phyloP scores from a whole-genome alignment of 1,140 invertebrate species.

The Apis florea region DNA sequence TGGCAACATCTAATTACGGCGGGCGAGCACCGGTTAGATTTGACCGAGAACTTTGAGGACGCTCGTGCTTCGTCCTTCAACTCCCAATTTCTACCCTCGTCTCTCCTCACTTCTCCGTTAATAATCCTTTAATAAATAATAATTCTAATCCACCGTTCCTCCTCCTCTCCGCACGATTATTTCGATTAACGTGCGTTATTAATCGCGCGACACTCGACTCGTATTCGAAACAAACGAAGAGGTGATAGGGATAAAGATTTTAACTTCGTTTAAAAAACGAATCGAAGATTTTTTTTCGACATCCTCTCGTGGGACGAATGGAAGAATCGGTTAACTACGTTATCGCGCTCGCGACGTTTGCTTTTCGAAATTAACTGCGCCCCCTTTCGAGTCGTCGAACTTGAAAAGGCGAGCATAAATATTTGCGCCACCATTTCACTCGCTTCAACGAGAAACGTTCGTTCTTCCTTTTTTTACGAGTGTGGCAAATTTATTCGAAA shows the following conservation, averaged over 20 bases:
- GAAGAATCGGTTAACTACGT: too few relatives aligned
- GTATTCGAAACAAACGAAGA: background rate
- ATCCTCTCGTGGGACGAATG: background rate
- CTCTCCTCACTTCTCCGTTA: background rate
- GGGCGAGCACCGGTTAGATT: background rate
- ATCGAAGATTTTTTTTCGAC: background rate
- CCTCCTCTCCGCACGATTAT: constrained; percentile 1
- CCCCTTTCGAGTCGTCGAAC: too few relatives aligned
- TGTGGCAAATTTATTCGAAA: too few relatives aligned
- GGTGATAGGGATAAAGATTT: background rate
- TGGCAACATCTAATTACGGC: constrained; percentile 14
- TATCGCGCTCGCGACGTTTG: too few relatives aligned
- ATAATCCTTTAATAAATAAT: background rate
- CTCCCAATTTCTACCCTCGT: background rate
- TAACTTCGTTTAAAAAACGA: background rate
- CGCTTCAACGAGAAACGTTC: too few relatives aligned
- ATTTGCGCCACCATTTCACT: too few relatives aligned
- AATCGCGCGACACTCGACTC: background rate
- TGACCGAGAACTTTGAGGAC: background rate
- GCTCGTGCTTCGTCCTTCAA: background rate
- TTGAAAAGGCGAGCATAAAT: too few relatives aligned
- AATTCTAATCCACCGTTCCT: too few relatives aligned
- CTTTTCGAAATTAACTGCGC: too few relatives aligned
- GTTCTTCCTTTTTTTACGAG: too few relatives aligned
- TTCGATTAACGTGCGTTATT: background rate